Evolutionary conservation across 1,140 invertebrate species (phyloP).

Genomic region (Brachionus koreanus): DNA sequence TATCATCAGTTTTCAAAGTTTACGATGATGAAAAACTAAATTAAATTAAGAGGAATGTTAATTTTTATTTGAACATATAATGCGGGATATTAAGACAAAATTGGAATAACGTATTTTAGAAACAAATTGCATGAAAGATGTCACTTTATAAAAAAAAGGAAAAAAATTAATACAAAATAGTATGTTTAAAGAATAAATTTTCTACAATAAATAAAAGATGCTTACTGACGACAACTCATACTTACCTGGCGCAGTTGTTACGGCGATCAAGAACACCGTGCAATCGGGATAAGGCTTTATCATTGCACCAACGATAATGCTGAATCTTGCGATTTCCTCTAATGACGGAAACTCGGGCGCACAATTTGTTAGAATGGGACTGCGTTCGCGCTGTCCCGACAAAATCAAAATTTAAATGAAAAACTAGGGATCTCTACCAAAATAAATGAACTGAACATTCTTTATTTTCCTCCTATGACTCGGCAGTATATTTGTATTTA

Average conservation of each 20-base stretch:
- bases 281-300: constrained; percentile 43
- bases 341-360: constrained; percentile 45
- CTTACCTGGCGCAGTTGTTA: constrained; percentile 45
- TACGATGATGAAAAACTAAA: too few species aligned
- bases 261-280: constrained; percentile 44
- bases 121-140: too few species aligned
- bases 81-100: too few species aligned
- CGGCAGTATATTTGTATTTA: too few species aligned
- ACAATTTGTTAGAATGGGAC: constrained; percentile 45
- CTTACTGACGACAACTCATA: constrained; percentile 10
- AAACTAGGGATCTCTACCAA: too few species aligned
- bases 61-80: too few species aligned
- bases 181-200: not conserved
- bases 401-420: constrained; percentile 18
- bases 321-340: constrained; percentile 44
- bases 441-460: too few species aligned
- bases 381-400: constrained; percentile 45
- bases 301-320: constrained; percentile 41
- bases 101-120: too few species aligned
- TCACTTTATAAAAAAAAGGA: not conserved
- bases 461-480: too few species aligned
- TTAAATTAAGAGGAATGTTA: too few species aligned
- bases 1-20: too few species aligned
- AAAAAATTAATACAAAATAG: constrained; percentile 29
- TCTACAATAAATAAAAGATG: not conserved